These are phyloP conservation scores for Sebastes steindachneri DNA, from an alignment of 2,797 vertebrate genomes.

Conservation along the genomic window DNA sequence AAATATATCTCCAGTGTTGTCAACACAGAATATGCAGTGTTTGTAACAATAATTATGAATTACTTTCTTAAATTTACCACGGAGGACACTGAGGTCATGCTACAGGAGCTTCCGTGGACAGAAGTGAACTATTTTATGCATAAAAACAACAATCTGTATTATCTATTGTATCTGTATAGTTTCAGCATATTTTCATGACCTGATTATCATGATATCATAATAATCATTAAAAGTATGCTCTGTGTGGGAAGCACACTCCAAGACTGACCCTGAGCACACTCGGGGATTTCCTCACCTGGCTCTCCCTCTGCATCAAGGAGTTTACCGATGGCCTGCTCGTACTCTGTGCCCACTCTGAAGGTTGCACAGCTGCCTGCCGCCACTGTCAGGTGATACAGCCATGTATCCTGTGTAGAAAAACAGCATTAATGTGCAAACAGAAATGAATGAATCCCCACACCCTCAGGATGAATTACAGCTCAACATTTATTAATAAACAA, in stretches of 20 bases:
- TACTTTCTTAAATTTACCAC: background rate
- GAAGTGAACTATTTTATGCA: no score
- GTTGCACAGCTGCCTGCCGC: slow-evolving; percentile 89
- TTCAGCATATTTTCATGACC: no score
- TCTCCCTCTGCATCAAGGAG: slow-evolving; percentile 91
- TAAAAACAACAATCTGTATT: no score
- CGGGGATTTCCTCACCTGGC: slow-evolving; percentile 83
- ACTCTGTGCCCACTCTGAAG: slow-evolving; percentile 90
- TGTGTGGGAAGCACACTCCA: no score
- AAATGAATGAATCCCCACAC: background rate
- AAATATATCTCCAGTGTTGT: background rate
- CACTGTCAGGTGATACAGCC: slow-evolving; percentile 94
- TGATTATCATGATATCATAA: no score
- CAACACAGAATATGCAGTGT: background rate
- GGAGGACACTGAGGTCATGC: background rate
- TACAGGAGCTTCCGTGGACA: no score
- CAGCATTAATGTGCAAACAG: background rate
- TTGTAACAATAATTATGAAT: background rate
- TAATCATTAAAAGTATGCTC: no score
- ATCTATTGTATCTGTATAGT: no score
- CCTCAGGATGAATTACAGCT: background rate
- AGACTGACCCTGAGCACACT: no score
- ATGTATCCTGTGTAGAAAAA: slow-evolving; percentile 86
- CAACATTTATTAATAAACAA: no score
- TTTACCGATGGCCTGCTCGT: slow-evolving; percentile 91